These are phyloP conservation scores for Esperia sulphurella DNA, from an alignment of 2,888 invertebrate species.

Conservation along the genomic window DNA sequence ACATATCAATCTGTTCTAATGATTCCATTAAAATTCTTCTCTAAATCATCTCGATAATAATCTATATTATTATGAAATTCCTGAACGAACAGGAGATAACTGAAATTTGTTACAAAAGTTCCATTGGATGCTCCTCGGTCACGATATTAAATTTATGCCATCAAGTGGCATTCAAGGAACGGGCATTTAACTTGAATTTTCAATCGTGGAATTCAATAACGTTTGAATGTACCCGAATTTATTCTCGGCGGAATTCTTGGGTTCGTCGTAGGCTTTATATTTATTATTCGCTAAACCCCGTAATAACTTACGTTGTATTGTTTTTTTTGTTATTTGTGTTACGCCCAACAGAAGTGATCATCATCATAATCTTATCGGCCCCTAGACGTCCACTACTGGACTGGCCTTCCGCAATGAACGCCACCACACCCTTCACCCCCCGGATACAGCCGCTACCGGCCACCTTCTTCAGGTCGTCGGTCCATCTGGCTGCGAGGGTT, in stretches of 20 bases:
- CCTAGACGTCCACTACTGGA: too few relatives aligned
- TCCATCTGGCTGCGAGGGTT: too few relatives aligned
- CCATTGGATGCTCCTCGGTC: constrained; percentile 51
- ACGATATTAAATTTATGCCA: constrained; percentile 75
- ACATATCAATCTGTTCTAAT: constrained; percentile 25
- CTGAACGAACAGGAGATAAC: constrained; percentile 60
- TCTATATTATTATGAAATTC: constrained; percentile 71
- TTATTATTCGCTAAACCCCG: too few relatives aligned
- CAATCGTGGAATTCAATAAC: constrained; percentile 57
- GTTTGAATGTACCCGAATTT: constrained; percentile 25
- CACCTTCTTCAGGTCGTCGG: too few relatives aligned
- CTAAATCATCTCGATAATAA: constrained; percentile 66
- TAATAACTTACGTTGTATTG: too few relatives aligned
- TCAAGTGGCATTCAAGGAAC: constrained; percentile 67
- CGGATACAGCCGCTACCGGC: too few relatives aligned
- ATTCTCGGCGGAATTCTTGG: background rate
- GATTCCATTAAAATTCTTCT: constrained; percentile 43
- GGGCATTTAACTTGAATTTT: constrained; percentile 64
- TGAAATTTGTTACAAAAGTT: constrained; percentile 77
- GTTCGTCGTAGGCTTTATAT: background rate
- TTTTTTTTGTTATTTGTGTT: too few relatives aligned
- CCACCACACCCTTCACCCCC: too few relatives aligned
- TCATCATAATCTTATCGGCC: too few relatives aligned
- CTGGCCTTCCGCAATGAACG: too few relatives aligned
- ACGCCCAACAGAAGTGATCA: too few relatives aligned